Percentiles rank a stretch among this genome's conserved stretches.
These are phyloP conservation scores for Labeo rohita DNA, from an alignment of 2,113 vertebrate species.

Conservation along the genomic window DNA sequence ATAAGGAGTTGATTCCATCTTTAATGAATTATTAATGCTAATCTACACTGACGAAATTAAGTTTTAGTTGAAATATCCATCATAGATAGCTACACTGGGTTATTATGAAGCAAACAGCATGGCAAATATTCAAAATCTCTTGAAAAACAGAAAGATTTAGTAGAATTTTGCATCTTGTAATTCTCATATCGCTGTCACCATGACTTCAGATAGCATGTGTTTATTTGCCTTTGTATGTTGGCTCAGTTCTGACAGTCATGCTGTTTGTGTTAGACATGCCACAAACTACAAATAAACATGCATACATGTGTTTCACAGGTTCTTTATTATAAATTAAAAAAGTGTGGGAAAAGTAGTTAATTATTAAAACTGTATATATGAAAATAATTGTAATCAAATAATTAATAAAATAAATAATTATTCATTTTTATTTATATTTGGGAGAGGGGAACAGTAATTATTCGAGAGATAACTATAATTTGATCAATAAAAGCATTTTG, in stretches of 20 bases:
- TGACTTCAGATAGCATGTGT: not conserved
- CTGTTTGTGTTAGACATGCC: not conserved
- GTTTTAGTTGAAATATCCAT: slow-evolving; percentile 36
- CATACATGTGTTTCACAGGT: not conserved
- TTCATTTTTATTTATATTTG: too few relatives aligned
- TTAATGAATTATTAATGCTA: slow-evolving; percentile 62
- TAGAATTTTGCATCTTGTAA: not conserved
- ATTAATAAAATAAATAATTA: not conserved
- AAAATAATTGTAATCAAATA: too few relatives aligned
- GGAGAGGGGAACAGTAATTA: too few relatives aligned
- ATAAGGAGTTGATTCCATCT: slow-evolving; percentile 54
- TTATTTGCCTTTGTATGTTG: slow-evolving; percentile 4
- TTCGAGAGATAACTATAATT: too few relatives aligned
- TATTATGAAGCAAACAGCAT: slow-evolving; percentile 1
- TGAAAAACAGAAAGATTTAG: not conserved
- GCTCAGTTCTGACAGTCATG: not conserved
- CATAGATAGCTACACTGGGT: slow-evolving; percentile 18
- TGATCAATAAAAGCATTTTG: not conserved
- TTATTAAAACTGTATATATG: not conserved
- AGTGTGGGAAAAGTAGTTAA: not conserved
- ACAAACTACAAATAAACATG: not conserved
- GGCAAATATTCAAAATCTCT: slow-evolving; percentile 9
- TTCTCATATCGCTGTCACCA: not conserved
- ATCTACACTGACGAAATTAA: slow-evolving; percentile 35
- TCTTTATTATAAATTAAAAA: not conserved